These are phyloP conservation scores for Pelochelys cantorii DNA, from an alignment of 2,797 vertebrate genomes.

Conservation along the genomic window DNA sequence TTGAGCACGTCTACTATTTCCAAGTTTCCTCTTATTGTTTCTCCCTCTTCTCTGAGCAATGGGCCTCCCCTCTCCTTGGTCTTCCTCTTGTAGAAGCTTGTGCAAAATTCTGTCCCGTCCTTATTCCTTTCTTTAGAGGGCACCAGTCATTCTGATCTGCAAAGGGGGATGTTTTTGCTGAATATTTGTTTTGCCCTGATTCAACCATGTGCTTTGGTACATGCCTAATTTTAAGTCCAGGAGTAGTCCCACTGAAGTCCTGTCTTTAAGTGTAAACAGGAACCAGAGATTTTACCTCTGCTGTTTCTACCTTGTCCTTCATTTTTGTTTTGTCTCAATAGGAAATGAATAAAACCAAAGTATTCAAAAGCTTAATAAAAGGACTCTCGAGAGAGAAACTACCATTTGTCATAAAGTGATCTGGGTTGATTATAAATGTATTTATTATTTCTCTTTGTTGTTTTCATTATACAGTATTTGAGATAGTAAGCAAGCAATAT, in stretches of 20 bases:
- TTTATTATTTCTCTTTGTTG: slow-evolving; percentile 51
- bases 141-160: no score
- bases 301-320: background rate
- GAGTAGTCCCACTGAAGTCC: slow-evolving; percentile 51
- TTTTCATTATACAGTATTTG: background rate
- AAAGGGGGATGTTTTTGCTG: background rate
- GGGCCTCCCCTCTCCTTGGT: no score
- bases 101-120: no score
- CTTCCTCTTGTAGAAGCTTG: background rate
- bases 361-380: background rate
- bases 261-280: background rate
- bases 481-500: background rate
- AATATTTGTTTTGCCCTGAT: slow-evolving; percentile 67
- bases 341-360: slow-evolving; percentile 25
- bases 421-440: slow-evolving; percentile 32
- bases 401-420: slow-evolving; percentile 36
- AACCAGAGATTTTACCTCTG: background rate
- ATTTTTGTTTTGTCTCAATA: slow-evolving; percentile 1
- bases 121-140: no score
- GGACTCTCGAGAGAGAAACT: slow-evolving; percentile 46
- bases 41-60: no score
- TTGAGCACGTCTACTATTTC: no score
- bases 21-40: no score
- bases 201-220: background rate
- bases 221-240: background rate